Conservation (phyloP, 1,140 invertebrate genomes). For the Pygmarrhopalites habei region DNA sequence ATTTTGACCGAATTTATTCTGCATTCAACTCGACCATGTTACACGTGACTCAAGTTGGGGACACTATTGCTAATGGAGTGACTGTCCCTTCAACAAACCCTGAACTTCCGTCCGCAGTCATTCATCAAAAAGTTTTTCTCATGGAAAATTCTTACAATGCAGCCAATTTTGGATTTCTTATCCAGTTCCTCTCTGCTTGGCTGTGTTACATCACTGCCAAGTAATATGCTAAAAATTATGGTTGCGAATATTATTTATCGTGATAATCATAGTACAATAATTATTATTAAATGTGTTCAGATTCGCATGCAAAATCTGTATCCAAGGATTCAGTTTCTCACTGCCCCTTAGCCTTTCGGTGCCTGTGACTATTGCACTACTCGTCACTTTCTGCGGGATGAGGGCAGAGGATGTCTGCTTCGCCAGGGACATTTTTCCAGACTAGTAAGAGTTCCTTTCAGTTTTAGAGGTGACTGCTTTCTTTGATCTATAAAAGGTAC, state of each 20-base stretch:
- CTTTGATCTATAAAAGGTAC: too few relatives aligned
- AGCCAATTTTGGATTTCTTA: not conserved
- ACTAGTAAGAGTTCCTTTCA: too few relatives aligned
- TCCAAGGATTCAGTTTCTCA: slow-evolving; percentile 45
- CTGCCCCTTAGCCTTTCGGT: slow-evolving; percentile 45
- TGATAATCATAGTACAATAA: slow-evolving; percentile 39
- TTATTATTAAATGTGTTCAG: too few relatives aligned
- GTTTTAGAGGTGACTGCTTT: too few relatives aligned
- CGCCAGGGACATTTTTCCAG: slow-evolving; percentile 37
- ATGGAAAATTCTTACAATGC: not conserved
- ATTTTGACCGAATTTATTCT: not conserved
- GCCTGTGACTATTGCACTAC: slow-evolving; percentile 42
- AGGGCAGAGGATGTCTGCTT: slow-evolving; percentile 35
- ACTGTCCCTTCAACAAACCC: too few relatives aligned
- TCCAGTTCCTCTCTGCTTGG: slow-evolving; percentile 29
- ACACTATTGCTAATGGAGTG: not conserved
- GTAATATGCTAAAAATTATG: too few relatives aligned
- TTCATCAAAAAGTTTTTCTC: too few relatives aligned
- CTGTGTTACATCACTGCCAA: slow-evolving; percentile 33
- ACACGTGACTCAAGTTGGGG: not conserved
- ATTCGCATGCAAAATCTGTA: slow-evolving; percentile 40
- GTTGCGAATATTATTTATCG: slow-evolving; percentile 39
- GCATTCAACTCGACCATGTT: not conserved
- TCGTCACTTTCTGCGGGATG: slow-evolving; percentile 38
- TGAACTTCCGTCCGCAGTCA: too few relatives aligned